Evolutionary conservation across 2,113 vertebrate species (phyloP).

Genomic region (Ibidorhyncha struthersii): DNA sequence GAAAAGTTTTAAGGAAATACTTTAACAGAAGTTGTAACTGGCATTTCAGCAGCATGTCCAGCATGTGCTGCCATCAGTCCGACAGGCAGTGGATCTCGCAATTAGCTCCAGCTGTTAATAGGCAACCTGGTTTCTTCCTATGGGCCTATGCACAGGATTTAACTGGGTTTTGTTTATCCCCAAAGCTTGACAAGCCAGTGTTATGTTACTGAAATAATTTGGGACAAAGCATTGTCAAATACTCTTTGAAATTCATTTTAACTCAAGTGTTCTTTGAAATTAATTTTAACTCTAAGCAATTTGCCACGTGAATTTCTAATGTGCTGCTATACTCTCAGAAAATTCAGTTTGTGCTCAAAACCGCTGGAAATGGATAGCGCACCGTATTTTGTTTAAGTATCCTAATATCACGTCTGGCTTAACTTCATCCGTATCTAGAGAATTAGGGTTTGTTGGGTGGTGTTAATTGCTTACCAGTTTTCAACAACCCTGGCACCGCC

Average conservation of each 20-base stretch:
- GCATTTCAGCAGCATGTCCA: fast-evolving
- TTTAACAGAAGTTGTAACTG: too few species aligned
- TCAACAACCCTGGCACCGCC: neutral
- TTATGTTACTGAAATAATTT: neutral
- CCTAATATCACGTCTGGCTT: neutral
- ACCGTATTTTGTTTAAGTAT: neutral
- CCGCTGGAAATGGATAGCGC: neutral
- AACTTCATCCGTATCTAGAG: neutral
- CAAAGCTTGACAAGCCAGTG: fast-evolving
- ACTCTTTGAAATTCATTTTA: neutral
- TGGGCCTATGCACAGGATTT: neutral
- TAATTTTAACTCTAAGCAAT: neutral
- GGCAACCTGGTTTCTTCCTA: neutral
- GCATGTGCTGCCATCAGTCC: neutral
- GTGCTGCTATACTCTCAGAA: neutral
- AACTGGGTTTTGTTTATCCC: neutral
- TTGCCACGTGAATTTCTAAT: neutral
- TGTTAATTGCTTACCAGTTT: neutral
- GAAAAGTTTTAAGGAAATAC: neutral
- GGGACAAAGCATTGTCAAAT: neutral
- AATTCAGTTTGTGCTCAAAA: neutral
- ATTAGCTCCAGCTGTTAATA: neutral
- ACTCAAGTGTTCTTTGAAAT: neutral
- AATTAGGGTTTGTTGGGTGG: neutral
- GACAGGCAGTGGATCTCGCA: fast-evolving